Base-by-base conservation (phyloP, 2,888 invertebrate genomes). In the Xestia sexstrigata region DNA sequence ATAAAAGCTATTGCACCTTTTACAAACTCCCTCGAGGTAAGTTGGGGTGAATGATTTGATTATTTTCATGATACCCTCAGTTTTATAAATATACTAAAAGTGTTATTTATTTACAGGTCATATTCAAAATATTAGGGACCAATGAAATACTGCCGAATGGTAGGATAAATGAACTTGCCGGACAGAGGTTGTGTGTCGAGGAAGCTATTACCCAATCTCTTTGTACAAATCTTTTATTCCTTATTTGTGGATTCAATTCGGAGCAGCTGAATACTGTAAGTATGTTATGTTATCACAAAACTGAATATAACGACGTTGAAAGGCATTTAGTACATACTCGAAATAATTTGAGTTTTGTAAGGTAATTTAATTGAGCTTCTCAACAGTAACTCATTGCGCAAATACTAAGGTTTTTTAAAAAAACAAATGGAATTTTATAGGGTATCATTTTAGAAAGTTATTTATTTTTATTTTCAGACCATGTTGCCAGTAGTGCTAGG, bases 211-310 rank as follows among this genome's bases (percentile, higher is more conserved):
- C 95, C 7, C 97, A 96, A 87, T 95, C 90, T 2, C 80, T 98
- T 0, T 98, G 98, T 92, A 95, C 95, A 4, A 97, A 97, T 87
- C 84, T 97, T 0, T 90, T 98, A 23, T 98, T 98, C 89, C 94
- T 98, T 0, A 88, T 98, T 4, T 96, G 96, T 88, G 97, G 97
- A 7, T 97, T 95, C 81, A 94, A 97, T 89, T 93, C 93, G 1
- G 95, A 95, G 30, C 96, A 97, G 85, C 86, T 97, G 0, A 97
- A 97, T 90, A 91, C 90, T 81, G 97, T 97, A 94, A 92, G 92
- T 88, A 13, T 60, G n/a, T 17, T 42, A 8, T 5, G 17, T 26
- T 69, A 17, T 20, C 20, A 20, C 20, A 69, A 17, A 26, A 23
- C 2, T 52, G 35, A 35, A 9, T 52, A 9, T 52, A 52, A n/a